Conservation (phyloP, 2,113 vertebrate species). For the Alces alces region DNA sequence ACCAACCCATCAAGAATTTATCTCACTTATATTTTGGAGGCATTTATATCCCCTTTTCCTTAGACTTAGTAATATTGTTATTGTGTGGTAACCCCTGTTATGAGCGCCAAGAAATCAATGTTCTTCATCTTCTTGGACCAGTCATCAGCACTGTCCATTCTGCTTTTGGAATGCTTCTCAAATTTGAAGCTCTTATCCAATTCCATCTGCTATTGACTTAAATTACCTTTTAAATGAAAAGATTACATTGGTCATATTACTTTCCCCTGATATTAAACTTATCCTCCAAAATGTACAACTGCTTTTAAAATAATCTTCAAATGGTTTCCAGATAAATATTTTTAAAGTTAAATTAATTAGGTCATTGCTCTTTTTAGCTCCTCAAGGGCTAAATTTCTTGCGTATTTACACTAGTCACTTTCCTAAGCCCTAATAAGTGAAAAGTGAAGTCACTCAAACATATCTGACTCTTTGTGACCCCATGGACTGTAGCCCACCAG, state of each 20-base stretch:
- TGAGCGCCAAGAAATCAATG: background rate
- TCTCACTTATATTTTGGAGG: background rate
- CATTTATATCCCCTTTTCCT: background rate
- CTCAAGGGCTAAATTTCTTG: background rate
- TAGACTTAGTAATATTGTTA: background rate
- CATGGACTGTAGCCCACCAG: too few relatives aligned
- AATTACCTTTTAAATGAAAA: background rate
- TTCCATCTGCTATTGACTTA: background rate
- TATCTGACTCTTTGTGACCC: too few relatives aligned
- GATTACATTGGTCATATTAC: background rate
- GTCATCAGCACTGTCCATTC: background rate
- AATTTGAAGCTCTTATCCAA: background rate
- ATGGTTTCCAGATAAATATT: background rate
- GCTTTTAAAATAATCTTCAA: background rate
- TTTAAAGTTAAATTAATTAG: background rate
- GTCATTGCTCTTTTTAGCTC: background rate
- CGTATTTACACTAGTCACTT: background rate
- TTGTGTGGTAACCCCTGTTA: background rate
- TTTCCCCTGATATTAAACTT: background rate
- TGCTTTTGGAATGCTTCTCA: background rate
- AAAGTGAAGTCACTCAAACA: too few relatives aligned
- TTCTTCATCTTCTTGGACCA: background rate
- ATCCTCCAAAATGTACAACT: background rate
- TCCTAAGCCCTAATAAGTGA: background rate
- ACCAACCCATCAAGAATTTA: background rate